Evolutionary conservation across 2,888 invertebrate species (phyloP).

Genomic region (Carcina quercana): DNA sequence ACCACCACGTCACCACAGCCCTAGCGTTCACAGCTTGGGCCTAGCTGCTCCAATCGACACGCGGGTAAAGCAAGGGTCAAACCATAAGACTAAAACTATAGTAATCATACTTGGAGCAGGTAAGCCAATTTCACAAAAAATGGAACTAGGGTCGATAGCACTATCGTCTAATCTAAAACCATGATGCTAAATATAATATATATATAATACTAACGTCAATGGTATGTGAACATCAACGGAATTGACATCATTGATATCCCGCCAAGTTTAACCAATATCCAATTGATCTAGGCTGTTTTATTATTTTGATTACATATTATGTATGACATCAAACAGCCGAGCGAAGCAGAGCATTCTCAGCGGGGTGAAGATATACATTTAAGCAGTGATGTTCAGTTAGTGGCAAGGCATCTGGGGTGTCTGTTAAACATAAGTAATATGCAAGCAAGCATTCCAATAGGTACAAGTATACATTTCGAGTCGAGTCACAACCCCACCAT

Average conservation of each 20-base stretch:
- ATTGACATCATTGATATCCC: constrained; percentile 39
- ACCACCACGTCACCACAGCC: constrained; percentile 71
- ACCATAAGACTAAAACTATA: too few species aligned
- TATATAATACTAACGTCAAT: background rate
- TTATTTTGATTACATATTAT: constrained; percentile 10
- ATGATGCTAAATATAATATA: constrained; percentile 11
- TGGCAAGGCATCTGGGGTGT: constrained; percentile 68
- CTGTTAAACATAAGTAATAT: constrained; percentile 44
- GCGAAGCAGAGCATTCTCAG: constrained; percentile 73
- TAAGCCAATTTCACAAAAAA: constrained; percentile 44
- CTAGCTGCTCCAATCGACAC: constrained; percentile 55
- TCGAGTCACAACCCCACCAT: constrained; percentile 20
- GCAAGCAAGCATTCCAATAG: constrained; percentile 59
- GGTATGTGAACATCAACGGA: constrained; percentile 21
- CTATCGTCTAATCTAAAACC: constrained; percentile 31
- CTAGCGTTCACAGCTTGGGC: constrained; percentile 45
- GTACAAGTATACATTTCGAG: constrained; percentile 21
- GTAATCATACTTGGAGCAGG: constrained; percentile 65
- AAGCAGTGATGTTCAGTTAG: constrained; percentile 70
- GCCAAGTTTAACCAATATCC: constrained; percentile 36
- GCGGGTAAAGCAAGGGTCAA: too few species aligned
- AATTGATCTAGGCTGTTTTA: constrained; percentile 19
- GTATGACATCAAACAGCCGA: constrained; percentile 45
- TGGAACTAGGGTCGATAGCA: constrained; percentile 35
- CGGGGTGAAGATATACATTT: constrained; percentile 58